Evolutionary conservation across 2,797 vertebrate genomes (phyloP).

Genomic region (Cirrhinus mrigala): DNA sequence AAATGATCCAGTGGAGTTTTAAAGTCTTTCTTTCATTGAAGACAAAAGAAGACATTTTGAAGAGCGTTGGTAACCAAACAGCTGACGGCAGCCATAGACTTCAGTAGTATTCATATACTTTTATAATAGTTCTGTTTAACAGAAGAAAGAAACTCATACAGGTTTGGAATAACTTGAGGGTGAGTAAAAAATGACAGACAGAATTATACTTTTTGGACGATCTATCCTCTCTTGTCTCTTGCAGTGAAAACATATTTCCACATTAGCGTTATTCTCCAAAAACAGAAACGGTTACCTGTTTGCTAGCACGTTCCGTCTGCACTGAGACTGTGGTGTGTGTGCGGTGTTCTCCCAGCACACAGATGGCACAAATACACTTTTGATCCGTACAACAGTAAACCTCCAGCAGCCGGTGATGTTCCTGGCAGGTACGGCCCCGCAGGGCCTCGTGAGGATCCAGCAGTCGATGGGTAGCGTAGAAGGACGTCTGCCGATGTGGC

Average conservation of each 20-base stretch:
- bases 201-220: not conserved
- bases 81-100: not conserved
- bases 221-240: not conserved
- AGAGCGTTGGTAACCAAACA: not conserved
- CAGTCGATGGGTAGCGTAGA: slow-evolving; percentile 85
- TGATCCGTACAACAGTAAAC: slow-evolving; percentile 84
- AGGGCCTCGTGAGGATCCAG: slow-evolving; percentile 82
- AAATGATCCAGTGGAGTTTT: not conserved
- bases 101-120: not conserved
- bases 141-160: not conserved
- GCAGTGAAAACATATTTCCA: not conserved
- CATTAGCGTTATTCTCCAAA: not conserved
- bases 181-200: not conserved
- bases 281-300: slow-evolving; percentile 67
- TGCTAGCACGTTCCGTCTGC: slow-evolving; percentile 75
- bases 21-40: not conserved
- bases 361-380: slow-evolving; percentile 88
- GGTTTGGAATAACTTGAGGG: not conserved
- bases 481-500: slow-evolving; percentile 81
- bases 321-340: slow-evolving; percentile 78
- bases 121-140: not conserved
- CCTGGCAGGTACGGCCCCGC: slow-evolving; percentile 80
- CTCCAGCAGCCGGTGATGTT: slow-evolving; percentile 86
- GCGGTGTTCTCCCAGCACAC: slow-evolving; percentile 78
- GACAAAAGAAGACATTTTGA: not conserved